phyloP scores from a whole-genome alignment of 1,140 invertebrate species.

The Aphelenchoides besseyi region DNA sequence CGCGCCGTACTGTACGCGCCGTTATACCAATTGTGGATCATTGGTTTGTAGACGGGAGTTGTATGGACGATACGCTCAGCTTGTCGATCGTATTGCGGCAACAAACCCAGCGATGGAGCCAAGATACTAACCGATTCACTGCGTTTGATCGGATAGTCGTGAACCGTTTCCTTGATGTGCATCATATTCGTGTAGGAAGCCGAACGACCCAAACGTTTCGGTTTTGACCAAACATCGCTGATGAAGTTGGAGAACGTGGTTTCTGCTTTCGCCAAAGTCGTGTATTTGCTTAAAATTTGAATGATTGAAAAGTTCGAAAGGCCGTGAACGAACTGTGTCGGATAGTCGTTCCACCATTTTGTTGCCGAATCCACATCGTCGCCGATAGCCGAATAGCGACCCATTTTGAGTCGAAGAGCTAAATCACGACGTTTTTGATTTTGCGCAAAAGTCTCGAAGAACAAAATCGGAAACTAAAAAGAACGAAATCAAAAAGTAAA shows the following conservation, averaged over 20 bases:
- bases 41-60: conserved; percentile 61
- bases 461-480: too few relatives aligned
- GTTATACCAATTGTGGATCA: conserved; percentile 49
- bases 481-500: too few relatives aligned
- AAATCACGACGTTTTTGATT: too few relatives aligned
- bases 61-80: conserved; percentile 62
- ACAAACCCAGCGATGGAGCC: conserved; percentile 59
- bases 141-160: conserved; percentile 58
- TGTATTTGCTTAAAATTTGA: conserved; percentile 47
- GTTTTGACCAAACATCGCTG: conserved; percentile 59
- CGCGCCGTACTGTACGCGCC: conserved; percentile 53
- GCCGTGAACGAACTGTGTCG: conserved; percentile 48
- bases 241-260: conserved; percentile 49
- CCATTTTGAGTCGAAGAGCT: conserved; percentile 32
- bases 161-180: conserved; percentile 57
- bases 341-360: conserved; percentile 61
- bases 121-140: conserved; percentile 56
- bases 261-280: conserved; percentile 59
- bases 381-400: conserved; percentile 51
- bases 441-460: background rate
- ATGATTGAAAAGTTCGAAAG: too few relatives aligned
- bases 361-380: conserved; percentile 56
- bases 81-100: conserved; percentile 58
- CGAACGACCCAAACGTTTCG: conserved; percentile 55
- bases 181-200: conserved; percentile 62